A percentile compares a stretch with the other conserved stretches of the same genome.
Conservation (phyloP, 2,797 vertebrate genomes). For the Micromesistius poutassou region DNA sequence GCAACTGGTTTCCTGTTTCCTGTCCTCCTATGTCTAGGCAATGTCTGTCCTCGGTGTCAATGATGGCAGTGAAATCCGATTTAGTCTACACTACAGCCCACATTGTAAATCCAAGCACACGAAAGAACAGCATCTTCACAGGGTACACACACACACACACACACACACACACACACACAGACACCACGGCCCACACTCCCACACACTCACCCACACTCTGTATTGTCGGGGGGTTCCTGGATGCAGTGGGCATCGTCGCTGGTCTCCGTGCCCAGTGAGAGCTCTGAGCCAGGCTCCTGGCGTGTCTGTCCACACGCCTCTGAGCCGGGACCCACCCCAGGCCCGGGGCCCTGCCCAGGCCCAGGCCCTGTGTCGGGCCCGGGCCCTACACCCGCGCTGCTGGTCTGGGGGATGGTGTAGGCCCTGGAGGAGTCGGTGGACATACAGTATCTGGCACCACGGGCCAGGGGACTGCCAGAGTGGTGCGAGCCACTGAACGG, state of each 20-base stretch:
- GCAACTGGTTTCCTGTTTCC: neutral
- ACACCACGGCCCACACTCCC: slow-evolving; percentile 5
- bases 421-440: slow-evolving; percentile 90
- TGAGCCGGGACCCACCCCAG: slow-evolving; percentile 40
- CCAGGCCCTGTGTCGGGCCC: slow-evolving; percentile 25
- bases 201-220: slow-evolving; percentile 85
- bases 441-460: slow-evolving; percentile 80
- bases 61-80: neutral
- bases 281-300: slow-evolving; percentile 73
- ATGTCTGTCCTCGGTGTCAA: slow-evolving; percentile 11
- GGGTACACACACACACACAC: slow-evolving; percentile 5
- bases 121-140: neutral
- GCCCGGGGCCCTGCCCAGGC: neutral
- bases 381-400: slow-evolving; percentile 52
- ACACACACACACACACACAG: slow-evolving; percentile 6
- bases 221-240: slow-evolving; percentile 80
- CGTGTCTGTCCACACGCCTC: slow-evolving; percentile 74
- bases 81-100: neutral
- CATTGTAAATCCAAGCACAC: neutral
- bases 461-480: slow-evolving; percentile 85
- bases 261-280: slow-evolving; percentile 80
- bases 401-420: slow-evolving; percentile 84
- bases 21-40: neutral
- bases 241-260: slow-evolving; percentile 77
- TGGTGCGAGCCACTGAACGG: slow-evolving; percentile 84